Evolutionary conservation across 2,888 invertebrate genomes (phyloP).

Genomic region (Latrodectus hesperus): DNA sequence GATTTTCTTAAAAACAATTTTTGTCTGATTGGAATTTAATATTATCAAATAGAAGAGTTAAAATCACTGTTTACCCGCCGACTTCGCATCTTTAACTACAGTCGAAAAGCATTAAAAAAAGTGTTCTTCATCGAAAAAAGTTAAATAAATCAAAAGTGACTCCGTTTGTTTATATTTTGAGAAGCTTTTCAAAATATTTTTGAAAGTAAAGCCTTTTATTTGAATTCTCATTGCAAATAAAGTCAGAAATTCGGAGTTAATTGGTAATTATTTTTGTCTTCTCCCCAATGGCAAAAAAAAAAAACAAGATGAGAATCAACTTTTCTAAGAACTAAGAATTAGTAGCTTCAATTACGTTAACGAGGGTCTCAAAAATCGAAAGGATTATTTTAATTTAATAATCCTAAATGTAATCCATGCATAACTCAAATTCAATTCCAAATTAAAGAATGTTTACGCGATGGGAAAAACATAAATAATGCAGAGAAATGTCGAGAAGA

Average conservation of each 20-base stretch:
- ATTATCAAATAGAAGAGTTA: constrained; percentile 18
- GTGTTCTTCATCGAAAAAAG: neutral
- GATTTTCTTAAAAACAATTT: constrained; percentile 9
- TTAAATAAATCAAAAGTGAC: constrained; percentile 21
- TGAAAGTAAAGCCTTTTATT: constrained; percentile 53
- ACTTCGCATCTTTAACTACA: constrained; percentile 15
- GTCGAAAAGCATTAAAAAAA: constrained; percentile 23
- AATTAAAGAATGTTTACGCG: constrained; percentile 32
- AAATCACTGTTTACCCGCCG: constrained; percentile 40
- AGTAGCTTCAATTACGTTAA: constrained; percentile 57
- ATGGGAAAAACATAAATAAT: constrained; percentile 38
- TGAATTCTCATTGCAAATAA: constrained; percentile 52
- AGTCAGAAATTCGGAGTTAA: constrained; percentile 21
- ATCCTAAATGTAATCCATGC: constrained; percentile 47
- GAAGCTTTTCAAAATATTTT: constrained; percentile 41
- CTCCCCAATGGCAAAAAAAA: neutral
- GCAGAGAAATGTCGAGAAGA: neutral
- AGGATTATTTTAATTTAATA: constrained; percentile 68
- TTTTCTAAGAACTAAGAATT: constrained; percentile 34
- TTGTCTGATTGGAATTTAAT: constrained; percentile 27
- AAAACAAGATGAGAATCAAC: constrained; percentile 11
- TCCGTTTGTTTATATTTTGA: constrained; percentile 18
- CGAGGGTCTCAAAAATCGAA: constrained; percentile 49
- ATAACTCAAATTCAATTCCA: constrained; percentile 61
- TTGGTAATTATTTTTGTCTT: constrained; percentile 62